Conservation (phyloP, 1,140 invertebrate species). For the Leptoteleia sp. region DNA sequence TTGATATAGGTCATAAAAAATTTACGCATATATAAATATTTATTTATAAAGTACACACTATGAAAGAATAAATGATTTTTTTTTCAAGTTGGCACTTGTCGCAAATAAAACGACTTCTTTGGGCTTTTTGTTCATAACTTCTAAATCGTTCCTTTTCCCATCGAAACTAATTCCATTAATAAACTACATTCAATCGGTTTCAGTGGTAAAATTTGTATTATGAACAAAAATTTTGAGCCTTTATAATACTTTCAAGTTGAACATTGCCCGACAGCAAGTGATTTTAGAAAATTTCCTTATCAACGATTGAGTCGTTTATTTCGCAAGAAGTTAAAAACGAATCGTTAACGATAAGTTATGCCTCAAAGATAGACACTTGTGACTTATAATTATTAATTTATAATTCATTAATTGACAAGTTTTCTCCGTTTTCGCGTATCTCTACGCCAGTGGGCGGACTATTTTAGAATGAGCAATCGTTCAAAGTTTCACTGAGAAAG, state of each 20-base stretch:
- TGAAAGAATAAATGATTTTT: slow-evolving; percentile 46
- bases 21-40: slow-evolving; percentile 46
- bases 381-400: slow-evolving; percentile 49
- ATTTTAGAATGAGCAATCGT: slow-evolving; percentile 61
- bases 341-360: no score
- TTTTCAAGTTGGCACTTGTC: slow-evolving; percentile 11
- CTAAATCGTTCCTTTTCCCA: no score
- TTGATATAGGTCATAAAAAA: slow-evolving; percentile 45
- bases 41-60: slow-evolving; percentile 39
- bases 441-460: slow-evolving; percentile 54
- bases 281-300: neutral
- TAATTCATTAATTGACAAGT: slow-evolving; percentile 57
- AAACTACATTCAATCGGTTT: neutral
- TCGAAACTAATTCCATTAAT: neutral
- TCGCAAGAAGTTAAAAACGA: slow-evolving; percentile 36
- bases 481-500: slow-evolving; percentile 38
- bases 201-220: neutral
- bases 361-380: slow-evolving; percentile 20
- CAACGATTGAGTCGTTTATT: slow-evolving; percentile 33
- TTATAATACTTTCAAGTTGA: slow-evolving; percentile 1
- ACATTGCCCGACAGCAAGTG: neutral
- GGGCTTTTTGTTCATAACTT: neutral
- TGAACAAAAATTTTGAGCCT: neutral
- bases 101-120: slow-evolving; percentile 30
- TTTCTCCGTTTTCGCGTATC: slow-evolving; percentile 41